Evolutionary conservation across 2,888 invertebrate genomes (phyloP).

Genomic region (Cosmia trapezina): DNA sequence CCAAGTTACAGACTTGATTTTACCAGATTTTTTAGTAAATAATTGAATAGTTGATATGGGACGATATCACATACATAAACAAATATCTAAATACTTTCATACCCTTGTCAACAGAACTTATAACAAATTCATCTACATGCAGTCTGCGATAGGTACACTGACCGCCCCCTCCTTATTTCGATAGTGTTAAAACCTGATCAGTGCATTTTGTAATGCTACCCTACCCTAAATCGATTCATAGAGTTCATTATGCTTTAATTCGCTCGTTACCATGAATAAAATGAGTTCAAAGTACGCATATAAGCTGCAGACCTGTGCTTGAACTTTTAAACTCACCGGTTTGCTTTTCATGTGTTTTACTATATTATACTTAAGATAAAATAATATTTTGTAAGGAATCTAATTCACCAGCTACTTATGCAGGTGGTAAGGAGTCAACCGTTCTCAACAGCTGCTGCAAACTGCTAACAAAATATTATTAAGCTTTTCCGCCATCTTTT

Average conservation of each 20-base stretch:
- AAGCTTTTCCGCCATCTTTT: neutral
- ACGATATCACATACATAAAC: neutral
- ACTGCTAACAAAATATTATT: neutral
- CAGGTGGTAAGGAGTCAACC: neutral
- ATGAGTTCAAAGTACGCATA: slow-evolving; percentile 8
- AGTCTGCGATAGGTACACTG: neutral
- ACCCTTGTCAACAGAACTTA: neutral
- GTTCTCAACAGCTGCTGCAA: neutral
- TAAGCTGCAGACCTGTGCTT: neutral
- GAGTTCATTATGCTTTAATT: slow-evolving; percentile 16
- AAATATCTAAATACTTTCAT: neutral
- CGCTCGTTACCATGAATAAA: neutral
- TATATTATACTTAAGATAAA: neutral
- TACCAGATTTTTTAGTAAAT: neutral
- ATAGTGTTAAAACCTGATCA: neutral
- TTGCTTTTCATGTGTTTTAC: neutral
- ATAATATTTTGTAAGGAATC: neutral
- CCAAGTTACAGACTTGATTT: neutral
- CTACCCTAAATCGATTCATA: slow-evolving; percentile 9
- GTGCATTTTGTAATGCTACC: neutral
- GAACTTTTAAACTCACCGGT: neutral
- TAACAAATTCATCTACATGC: neutral
- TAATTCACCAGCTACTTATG: neutral
- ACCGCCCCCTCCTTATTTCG: neutral
- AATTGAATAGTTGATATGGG: neutral